Evolutionary conservation across 2,797 vertebrate species (phyloP), one percentile per base, ranked within the genome.

Genomic region (Myripristis jacobus): DNA sequence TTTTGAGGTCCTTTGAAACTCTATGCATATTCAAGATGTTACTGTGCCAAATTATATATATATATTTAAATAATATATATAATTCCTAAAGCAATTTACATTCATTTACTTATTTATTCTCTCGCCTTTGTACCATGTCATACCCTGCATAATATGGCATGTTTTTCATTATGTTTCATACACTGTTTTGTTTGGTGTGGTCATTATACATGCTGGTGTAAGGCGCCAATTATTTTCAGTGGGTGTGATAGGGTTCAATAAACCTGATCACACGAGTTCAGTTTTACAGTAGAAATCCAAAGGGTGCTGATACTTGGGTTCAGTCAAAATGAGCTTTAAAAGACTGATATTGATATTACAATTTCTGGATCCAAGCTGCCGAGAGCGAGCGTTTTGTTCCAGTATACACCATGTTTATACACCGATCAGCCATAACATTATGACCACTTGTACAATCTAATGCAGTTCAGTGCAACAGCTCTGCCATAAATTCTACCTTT

Each of bases 1-100:
- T 36, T 61, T 18, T 19, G 21, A 47, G 9, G 44, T 47, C 44
- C 44, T 47, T 47, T 19, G 60, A 81, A 22, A 46, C 44, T 47
- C 31, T 52, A 29, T 78, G 48, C 31, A 80, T 77, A 53, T 70
- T 78, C 51, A 73, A 67, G 57, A 2, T 51, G 29, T 15, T 34
- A 31, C 19, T 11, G 27, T 9, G 61, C n/a, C 4, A 22, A 36
- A 9, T 47, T 19, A 2, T 47, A 2, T 47, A 18, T 34, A 8
- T 34, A 11, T 31, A 25, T 22, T 34, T 44, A 0, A 43, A 13
- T n/a, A n/a, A n/a, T n/a, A n/a, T n/a, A n/a, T n/a, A n/a, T n/a
- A n/a, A n/a, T n/a, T n/a, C n/a, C n/a, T n/a, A n/a, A n/a, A n/a
- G n/a, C n/a, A n/a, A n/a, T n/a, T n/a, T n/a, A n/a, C n/a, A n/a